A percentile compares a stretch with the other conserved stretches of the same genome.
Conservation (phyloP, 1,140 invertebrate species). For the Acromyrmex echinatior region DNA sequence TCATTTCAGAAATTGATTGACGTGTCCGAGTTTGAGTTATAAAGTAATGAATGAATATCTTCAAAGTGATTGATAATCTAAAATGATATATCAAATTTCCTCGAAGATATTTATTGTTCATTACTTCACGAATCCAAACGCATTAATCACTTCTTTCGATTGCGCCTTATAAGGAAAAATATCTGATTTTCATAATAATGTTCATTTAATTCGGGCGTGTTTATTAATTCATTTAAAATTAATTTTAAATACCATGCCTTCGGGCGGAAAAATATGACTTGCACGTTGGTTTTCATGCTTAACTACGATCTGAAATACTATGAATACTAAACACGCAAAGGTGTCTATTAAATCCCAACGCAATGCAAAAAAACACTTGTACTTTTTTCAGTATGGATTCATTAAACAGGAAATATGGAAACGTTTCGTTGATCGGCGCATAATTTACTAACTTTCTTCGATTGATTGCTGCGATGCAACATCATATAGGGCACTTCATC, state of each 20-base stretch:
- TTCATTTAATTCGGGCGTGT: not conserved
- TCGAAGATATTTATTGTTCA: not conserved
- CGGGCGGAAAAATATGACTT: not conserved
- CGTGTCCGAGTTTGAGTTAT: not conserved
- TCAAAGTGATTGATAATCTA: not conserved
- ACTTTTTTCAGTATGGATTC: not conserved
- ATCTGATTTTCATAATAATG: not conserved
- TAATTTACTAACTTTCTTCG: constrained; percentile 37
- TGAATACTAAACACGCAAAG: constrained; percentile 39
- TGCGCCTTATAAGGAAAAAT: not conserved
- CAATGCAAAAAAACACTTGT: not conserved
- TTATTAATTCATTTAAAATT: constrained; percentile 50
- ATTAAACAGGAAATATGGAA: not conserved
- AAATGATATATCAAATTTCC: constrained; percentile 15
- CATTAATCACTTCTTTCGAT: not conserved
- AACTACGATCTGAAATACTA: constrained; percentile 6
- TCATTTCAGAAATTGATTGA: constrained; percentile 2
- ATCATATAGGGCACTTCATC: not conserved
- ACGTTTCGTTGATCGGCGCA: not conserved
- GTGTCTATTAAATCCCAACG: constrained; percentile 18
- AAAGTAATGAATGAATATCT: not conserved
- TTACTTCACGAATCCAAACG: not conserved
- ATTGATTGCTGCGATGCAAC: not conserved
- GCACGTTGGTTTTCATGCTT: constrained; percentile 9
- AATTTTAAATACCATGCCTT: not conserved